A percentile compares a stretch with the other conserved stretches of the same genome.
Evolutionary conservation across 1,140 invertebrate species (phyloP).

Genomic region (Adelges cooleyi): DNA sequence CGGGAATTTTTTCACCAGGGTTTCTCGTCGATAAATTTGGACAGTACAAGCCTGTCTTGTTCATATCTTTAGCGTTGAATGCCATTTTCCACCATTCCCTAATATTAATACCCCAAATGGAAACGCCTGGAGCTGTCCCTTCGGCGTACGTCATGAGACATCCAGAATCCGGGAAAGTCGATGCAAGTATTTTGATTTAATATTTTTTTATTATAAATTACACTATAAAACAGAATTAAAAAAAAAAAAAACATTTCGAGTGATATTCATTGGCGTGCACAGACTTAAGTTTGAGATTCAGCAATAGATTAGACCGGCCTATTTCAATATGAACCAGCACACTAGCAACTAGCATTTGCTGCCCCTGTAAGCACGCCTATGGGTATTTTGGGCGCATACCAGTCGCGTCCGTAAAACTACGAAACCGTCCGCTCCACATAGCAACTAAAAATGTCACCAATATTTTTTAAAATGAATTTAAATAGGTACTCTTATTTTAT

Average conservation of each 20-base stretch:
- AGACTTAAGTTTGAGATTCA: too few relatives aligned
- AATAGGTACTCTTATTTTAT: too few relatives aligned
- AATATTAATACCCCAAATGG: constrained; percentile 58
- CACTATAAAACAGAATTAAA: not conserved
- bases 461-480: too few relatives aligned
- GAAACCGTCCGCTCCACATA: too few relatives aligned
- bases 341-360: too few relatives aligned
- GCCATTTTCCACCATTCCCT: constrained; percentile 59
- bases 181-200: constrained; percentile 47
- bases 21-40: constrained; percentile 70
- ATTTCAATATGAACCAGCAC: too few relatives aligned
- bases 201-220: not conserved
- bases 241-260: constrained; percentile 7
- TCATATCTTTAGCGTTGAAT: constrained; percentile 57
- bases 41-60: constrained; percentile 64
- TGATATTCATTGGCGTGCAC: not conserved
- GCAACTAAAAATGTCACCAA: too few relatives aligned
- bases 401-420: too few relatives aligned
- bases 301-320: too few relatives aligned
- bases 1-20: too few relatives aligned
- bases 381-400: too few relatives aligned
- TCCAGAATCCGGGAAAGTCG: constrained; percentile 51
- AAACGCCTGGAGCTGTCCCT: constrained; percentile 56
- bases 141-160: constrained; percentile 58
- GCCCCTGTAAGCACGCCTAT: too few relatives aligned